phyloP scores from a whole-genome alignment of 2,888 invertebrate genomes.

The Gari tellinella region DNA sequence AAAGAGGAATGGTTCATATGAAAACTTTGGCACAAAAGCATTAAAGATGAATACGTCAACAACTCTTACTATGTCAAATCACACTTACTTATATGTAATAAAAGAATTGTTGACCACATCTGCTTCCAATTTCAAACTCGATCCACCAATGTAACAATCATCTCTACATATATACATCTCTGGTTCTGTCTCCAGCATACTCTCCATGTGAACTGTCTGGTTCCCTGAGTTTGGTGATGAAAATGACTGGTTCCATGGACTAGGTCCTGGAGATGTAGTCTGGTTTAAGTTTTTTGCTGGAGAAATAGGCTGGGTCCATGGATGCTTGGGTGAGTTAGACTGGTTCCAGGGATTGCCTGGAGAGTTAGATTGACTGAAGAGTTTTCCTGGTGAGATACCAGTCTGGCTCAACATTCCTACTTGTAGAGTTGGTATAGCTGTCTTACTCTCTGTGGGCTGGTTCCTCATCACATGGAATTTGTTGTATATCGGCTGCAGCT shows the following conservation, averaged over 20 bases:
- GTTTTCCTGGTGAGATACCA: conserved; percentile 4
- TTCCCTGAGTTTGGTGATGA: too few relatives aligned
- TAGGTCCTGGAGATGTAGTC: conserved; percentile 8
- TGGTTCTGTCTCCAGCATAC: conserved; percentile 23
- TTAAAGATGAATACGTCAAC: too few relatives aligned
- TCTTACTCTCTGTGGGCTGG: conserved; percentile 10
- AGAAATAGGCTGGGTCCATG: conserved; percentile 1
- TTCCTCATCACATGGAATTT: conserved; percentile 47
- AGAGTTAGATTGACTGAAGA: conserved; percentile 1
- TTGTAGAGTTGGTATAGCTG: conserved; percentile 2
- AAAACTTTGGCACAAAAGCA: too few relatives aligned
- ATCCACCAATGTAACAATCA: conserved; percentile 63
- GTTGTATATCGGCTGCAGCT: conserved; percentile 68
- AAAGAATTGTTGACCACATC: conserved; percentile 44
- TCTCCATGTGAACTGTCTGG: too few relatives aligned
- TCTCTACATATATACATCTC: conserved; percentile 52
- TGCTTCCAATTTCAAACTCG: conserved; percentile 59
- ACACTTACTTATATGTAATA: neutral
- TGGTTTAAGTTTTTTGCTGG: conserved; percentile 21
- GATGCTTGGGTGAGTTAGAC: neutral
- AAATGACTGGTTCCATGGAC: neutral
- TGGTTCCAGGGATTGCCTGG: neutral
- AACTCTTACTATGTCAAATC: too few relatives aligned
- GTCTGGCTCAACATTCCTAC: conserved; percentile 12
- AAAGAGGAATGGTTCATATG: too few relatives aligned